Conservation (phyloP, 1,140 invertebrate species). For the Danaus plexippus region DNA sequence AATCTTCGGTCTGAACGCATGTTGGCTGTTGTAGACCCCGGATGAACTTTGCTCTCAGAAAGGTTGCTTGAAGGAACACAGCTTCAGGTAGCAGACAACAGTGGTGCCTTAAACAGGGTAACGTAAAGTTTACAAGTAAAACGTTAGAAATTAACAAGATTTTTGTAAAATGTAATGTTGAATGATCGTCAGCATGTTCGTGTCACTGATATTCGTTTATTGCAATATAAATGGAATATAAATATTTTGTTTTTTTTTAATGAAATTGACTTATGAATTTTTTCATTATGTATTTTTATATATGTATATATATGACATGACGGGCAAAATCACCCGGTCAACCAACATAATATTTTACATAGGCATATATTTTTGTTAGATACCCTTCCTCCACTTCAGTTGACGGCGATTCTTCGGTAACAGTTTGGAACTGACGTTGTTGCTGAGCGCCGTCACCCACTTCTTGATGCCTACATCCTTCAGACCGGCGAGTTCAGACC, state of each 20-base stretch:
- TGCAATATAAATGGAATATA: too few relatives aligned
- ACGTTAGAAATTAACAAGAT: too few relatives aligned
- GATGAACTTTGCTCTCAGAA: background rate
- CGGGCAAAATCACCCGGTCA: too few relatives aligned
- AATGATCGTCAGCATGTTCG: too few relatives aligned
- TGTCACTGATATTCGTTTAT: too few relatives aligned
- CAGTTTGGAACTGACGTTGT: background rate
- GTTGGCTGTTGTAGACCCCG: background rate
- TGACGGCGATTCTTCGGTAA: background rate
- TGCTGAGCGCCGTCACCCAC: conserved; percentile 9
- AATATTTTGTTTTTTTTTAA: background rate
- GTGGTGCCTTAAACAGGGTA: conserved; percentile 19
- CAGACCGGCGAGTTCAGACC: conserved; percentile 1
- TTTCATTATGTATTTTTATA: too few relatives aligned
- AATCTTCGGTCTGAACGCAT: background rate
- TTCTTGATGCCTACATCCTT: conserved; percentile 11
- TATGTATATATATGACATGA: too few relatives aligned
- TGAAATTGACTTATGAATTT: background rate
- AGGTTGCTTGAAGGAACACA: conserved; percentile 30
- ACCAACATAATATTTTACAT: too few relatives aligned
- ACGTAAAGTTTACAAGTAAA: too few relatives aligned
- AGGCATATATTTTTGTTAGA: too few relatives aligned
- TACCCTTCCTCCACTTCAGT: conserved; percentile 10
- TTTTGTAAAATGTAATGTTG: too few relatives aligned
- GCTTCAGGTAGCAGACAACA: conserved; percentile 37